Conservation (phyloP, 2,888 invertebrate genomes). For the Coleophora deauratella region DNA sequence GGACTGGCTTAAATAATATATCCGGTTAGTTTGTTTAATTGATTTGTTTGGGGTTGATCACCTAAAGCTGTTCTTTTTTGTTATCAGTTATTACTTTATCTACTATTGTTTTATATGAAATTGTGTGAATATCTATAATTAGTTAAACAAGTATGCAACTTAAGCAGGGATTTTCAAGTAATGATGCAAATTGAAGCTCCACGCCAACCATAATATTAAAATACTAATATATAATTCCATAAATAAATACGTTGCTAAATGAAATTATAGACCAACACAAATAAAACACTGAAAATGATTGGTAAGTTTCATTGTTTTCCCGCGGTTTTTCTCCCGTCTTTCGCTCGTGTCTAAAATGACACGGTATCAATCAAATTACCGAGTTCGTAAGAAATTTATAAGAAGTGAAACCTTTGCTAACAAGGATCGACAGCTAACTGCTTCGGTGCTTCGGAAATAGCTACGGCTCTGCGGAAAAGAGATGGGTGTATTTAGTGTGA, state of each 20-base stretch:
- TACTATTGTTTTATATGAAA: no score
- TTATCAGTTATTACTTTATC: not conserved
- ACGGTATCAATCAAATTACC: conserved; percentile 39
- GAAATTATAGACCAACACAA: no score
- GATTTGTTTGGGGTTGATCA: conserved; percentile 2
- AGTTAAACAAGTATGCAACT: no score
- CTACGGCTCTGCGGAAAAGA: conserved; percentile 29
- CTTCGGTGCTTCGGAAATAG: conserved; percentile 40
- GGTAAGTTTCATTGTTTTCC: not conserved
- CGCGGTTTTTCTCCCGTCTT: not conserved
- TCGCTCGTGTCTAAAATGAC: not conserved
- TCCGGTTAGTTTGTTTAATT: conserved; percentile 19
- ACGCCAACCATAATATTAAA: no score
- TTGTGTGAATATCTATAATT: no score
- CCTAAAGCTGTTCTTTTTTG: not conserved
- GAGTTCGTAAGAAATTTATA: conserved; percentile 28
- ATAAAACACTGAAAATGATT: no score
- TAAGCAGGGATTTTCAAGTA: no score
- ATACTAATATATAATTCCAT: no score
- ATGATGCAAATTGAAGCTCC: no score
- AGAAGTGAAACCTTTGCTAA: conserved; percentile 39
- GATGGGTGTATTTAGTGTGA: conserved; percentile 22
- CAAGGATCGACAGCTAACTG: conserved; percentile 52
- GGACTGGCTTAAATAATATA: conserved; percentile 19
- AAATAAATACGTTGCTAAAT: no score